Conservation (phyloP, 2,113 vertebrate species). For the Pluvianellus socialis region DNA sequence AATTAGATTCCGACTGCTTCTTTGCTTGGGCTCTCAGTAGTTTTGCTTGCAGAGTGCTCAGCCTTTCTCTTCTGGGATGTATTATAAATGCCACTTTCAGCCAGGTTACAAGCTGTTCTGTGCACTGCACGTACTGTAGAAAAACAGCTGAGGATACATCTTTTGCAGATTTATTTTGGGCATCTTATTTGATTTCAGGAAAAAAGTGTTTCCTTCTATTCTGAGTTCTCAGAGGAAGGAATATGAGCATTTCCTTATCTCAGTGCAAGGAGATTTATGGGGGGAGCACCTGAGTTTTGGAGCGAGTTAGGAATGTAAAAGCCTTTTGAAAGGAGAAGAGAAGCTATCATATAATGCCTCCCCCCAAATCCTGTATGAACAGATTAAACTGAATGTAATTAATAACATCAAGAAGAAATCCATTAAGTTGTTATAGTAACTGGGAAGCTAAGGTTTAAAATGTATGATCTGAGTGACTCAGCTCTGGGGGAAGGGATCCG, state of each 20-base stretch:
- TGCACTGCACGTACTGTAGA: neutral
- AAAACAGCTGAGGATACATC: neutral
- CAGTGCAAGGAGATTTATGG: neutral
- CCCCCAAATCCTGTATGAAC: neutral
- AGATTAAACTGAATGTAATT: conserved; percentile 24
- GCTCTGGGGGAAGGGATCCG: conserved; percentile 35
- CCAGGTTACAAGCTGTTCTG: neutral
- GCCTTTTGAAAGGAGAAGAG: neutral
- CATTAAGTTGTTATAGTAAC: conserved; percentile 72
- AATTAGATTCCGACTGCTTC: neutral
- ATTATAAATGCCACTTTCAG: neutral
- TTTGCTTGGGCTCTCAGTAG: neutral
- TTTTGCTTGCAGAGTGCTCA: neutral
- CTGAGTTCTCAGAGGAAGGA: neutral
- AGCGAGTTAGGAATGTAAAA: neutral
- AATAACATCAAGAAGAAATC: conserved; percentile 52
- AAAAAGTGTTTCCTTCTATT: neutral
- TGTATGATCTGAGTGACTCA: conserved; percentile 34
- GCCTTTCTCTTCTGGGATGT: neutral
- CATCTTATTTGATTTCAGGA: neutral
- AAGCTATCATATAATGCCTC: neutral
- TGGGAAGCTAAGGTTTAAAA: conserved; percentile 28
- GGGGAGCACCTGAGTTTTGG: neutral
- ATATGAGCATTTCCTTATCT: conserved; percentile 8
- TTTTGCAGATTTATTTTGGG: neutral